These are phyloP conservation scores for Antennarius maculatus DNA, from an alignment of 2,797 vertebrate genomes.

Conservation along the genomic window DNA sequence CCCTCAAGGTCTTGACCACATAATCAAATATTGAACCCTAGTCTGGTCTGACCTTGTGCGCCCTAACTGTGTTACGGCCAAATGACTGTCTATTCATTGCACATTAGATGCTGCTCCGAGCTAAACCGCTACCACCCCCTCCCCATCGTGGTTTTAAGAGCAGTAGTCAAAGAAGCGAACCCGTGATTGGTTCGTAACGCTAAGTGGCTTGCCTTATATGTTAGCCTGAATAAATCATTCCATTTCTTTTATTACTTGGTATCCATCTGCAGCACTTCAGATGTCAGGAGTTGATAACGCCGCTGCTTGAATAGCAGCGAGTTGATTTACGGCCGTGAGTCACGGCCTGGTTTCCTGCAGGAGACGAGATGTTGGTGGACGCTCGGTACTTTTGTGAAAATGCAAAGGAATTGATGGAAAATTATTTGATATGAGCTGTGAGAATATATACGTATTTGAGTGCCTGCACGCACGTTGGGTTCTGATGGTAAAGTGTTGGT, in stretches of 20 bases:
- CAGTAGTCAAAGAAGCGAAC: constrained; percentile 15
- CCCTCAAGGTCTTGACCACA: constrained; percentile 67
- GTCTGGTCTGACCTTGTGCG: constrained; percentile 65
- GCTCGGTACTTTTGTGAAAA: constrained; percentile 22
- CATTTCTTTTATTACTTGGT: constrained; percentile 40
- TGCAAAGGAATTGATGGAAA: constrained; percentile 1
- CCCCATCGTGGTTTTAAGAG: constrained; percentile 24
- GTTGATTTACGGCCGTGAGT: constrained; percentile 52
- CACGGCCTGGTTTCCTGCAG: constrained; percentile 23
- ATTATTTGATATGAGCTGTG: constrained; percentile 10
- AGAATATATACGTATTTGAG: not conserved
- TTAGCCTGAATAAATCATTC: constrained; percentile 45
- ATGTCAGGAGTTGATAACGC: constrained; percentile 46
- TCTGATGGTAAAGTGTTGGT: constrained; percentile 30
- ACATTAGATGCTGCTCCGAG: constrained; percentile 29
- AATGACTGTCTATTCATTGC: constrained; percentile 50
- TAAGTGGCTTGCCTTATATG: constrained; percentile 23
- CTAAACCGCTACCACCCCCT: not conserved
- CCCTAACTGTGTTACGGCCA: constrained; percentile 56
- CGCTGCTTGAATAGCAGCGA: constrained; percentile 37
- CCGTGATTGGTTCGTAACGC: constrained; percentile 35
- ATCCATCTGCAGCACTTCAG: constrained; percentile 52
- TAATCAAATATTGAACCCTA: constrained; percentile 76
- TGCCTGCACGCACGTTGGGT: not conserved
- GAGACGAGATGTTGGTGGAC: constrained; percentile 13